Evolutionary conservation across 2,888 invertebrate species (phyloP).

Genomic region (Chloroclysta siterata): DNA sequence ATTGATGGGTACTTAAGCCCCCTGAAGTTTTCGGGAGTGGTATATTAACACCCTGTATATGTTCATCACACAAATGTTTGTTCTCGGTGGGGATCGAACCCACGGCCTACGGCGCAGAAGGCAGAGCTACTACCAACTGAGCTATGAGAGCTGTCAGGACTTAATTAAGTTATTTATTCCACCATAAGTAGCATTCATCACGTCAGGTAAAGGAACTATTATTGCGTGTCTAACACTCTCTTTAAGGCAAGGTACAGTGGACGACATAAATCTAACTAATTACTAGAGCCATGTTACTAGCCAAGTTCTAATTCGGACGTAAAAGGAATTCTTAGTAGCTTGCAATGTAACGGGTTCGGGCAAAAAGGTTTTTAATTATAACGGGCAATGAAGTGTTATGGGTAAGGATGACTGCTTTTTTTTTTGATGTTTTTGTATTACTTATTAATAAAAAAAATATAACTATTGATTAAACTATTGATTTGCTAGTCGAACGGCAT

Average conservation of each 20-base stretch:
- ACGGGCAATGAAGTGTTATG: constrained; percentile 37
- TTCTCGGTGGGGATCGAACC: too few species aligned
- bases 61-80: too few species aligned
- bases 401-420: constrained; percentile 1
- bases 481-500: too few species aligned
- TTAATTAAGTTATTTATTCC: neutral
- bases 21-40: too few species aligned
- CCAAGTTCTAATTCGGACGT: constrained; percentile 48
- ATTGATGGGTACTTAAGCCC: too few species aligned
- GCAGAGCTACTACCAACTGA: too few species aligned
- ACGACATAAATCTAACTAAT: constrained; percentile 41
- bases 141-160: too few species aligned
- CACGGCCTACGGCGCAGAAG: too few species aligned
- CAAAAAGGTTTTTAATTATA: constrained; percentile 48
- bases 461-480: too few species aligned
- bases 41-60: too few species aligned
- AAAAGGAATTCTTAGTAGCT: constrained; percentile 50
- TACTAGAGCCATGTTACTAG: constrained; percentile 44
- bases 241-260: constrained; percentile 22
- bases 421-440: too few species aligned
- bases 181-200: neutral
- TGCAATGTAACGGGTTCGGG: constrained; percentile 31
- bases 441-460: too few species aligned
- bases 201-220: neutral
- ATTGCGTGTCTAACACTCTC: constrained; percentile 9